Conservation (phyloP, 2,888 invertebrate species). For the Diaprepes abbreviatus region DNA sequence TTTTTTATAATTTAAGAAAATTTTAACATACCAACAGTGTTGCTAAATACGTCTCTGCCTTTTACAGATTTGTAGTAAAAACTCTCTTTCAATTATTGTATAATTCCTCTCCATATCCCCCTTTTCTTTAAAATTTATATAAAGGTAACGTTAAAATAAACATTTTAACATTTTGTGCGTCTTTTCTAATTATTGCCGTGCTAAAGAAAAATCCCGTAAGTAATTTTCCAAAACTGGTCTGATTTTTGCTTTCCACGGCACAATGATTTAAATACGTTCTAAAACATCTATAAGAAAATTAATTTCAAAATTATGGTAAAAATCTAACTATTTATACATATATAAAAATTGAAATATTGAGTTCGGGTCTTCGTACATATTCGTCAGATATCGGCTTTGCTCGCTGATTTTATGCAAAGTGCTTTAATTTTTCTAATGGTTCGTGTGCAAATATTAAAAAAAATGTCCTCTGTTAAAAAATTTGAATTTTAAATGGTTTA, state of each 20-base stretch:
- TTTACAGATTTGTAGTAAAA: background rate
- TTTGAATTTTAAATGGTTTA: no score
- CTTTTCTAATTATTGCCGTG: no score
- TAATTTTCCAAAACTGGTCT: no score
- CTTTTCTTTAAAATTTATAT: background rate
- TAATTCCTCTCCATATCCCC: background rate
- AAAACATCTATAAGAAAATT: no score
- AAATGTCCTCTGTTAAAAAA: no score
- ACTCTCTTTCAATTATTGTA: background rate
- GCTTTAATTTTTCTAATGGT: conserved; percentile 59
- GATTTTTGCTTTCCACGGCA: no score
- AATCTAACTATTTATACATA: no score
- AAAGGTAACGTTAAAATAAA: background rate
- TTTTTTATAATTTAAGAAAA: background rate
- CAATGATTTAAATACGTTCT: no score
- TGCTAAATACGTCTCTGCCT: background rate
- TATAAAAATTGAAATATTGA: no score
- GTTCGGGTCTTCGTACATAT: conserved; percentile 48
- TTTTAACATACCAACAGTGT: background rate
- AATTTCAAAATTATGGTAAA: no score
- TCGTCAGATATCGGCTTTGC: conserved; percentile 58
- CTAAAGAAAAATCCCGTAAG: no score
- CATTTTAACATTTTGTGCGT: conserved; percentile 18
- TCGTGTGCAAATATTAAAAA: conserved; percentile 15
- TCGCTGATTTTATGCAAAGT: conserved; percentile 64